Evolutionary conservation across 2,888 invertebrate species (phyloP), one percentile per base, ranked within the genome.

Genomic region (Tholera decimalis): DNA sequence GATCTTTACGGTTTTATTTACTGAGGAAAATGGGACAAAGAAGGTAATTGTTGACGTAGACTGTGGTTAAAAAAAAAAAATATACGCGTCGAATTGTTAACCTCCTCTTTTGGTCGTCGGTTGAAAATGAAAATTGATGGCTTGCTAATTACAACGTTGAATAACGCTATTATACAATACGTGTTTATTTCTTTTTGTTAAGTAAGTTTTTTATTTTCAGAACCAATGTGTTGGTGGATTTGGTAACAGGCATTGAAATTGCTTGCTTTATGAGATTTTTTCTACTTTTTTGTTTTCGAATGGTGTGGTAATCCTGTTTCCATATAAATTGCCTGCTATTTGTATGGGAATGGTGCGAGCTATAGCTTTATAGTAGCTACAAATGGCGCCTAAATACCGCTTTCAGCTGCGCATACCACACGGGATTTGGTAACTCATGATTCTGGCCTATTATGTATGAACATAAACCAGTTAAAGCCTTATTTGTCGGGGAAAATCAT

Each of bases 81-180:
- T n/a, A n/a, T n/a, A n/a, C n/a, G n/a, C n/a, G n/a, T n/a, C n/a
- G n/a, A n/a, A n/a, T n/a, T n/a, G n/a, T n/a, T n/a, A n/a, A n/a
- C n/a, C n/a, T n/a, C n/a, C n/a, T n/a, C n/a, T n/a, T n/a, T n/a
- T n/a, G n/a, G n/a, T n/a, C n/a, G n/a, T n/a, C n/a, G n/a, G n/a
- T n/a, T n/a, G n/a, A n/a, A n/a, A 79, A 75, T 75, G 75, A 59
- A 75, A 75, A 75, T 79, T 74, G 75, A 79, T 75, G 62, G 59
- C 69, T 41, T 73, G 68, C 55, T 78, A 74, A 74, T 74, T 73
- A 74, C 33, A 22, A 46, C 46, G 74, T 46, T 60, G 60, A 78
- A 60, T 66, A 60, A 56, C 41, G 67, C 68, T 57, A 41, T 73
- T 66, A 33, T 78, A 57, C n/a, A 73, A 57, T 54, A 66, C 50